Evolutionary conservation across 1,140 invertebrate genomes (phyloP).

Genomic region (Tachypleus tridentatus): DNA sequence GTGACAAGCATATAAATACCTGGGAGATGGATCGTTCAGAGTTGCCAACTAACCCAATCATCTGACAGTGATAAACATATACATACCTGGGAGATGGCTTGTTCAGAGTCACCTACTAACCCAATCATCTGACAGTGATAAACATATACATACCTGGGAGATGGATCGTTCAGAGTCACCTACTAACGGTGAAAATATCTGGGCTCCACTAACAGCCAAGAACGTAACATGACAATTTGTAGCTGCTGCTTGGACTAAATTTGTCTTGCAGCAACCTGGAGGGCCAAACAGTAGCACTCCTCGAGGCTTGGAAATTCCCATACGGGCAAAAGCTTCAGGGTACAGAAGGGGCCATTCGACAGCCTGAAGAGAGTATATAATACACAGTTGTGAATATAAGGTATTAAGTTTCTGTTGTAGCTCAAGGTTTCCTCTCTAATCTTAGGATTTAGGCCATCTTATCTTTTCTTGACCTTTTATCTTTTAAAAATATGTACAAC

Average conservation of each 20-base stretch:
- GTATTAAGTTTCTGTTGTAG: too few species aligned
- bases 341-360: conserved; percentile 39
- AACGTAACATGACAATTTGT: conserved; percentile 47
- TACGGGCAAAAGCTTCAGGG: conserved; percentile 33
- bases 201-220: conserved; percentile 47
- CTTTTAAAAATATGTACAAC: too few species aligned
- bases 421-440: too few species aligned
- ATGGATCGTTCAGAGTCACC: conserved; percentile 51
- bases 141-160: conserved; percentile 30
- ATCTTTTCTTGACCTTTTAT: too few species aligned
- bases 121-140: not conserved
- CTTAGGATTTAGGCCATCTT: too few species aligned
- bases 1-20: conserved; percentile 21
- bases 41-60: conserved; percentile 54
- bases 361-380: conserved; percentile 24
- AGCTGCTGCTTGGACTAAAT: conserved; percentile 51
- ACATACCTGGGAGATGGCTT: conserved; percentile 39
- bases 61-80: not conserved
- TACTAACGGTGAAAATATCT: conserved; percentile 52
- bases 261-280: conserved; percentile 62
- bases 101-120: conserved; percentile 52
- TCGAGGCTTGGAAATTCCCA: conserved; percentile 36
- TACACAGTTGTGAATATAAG: too few species aligned
- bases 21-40: conserved; percentile 46
- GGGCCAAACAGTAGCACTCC: conserved; percentile 59